Conservation (phyloP, 1,140 invertebrate species). For the Bombus impatiens region DNA sequence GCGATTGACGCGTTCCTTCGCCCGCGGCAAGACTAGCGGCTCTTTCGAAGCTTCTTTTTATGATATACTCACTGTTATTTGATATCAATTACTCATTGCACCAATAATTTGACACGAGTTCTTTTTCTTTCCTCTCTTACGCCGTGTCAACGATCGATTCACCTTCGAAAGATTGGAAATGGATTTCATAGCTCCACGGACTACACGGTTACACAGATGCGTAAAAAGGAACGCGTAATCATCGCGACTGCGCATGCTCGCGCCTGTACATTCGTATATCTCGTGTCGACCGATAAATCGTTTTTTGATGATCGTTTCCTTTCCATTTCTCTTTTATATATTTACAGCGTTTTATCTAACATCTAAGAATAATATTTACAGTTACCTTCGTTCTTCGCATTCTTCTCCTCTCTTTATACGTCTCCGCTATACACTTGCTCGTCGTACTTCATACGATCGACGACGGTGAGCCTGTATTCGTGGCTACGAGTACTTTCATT, state of each 20-base stretch:
- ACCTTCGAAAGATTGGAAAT: neutral
- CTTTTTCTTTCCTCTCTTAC: no score
- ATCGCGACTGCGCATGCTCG: slow-evolving; percentile 60
- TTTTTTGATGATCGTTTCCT: slow-evolving; percentile 54
- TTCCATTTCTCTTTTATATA: slow-evolving; percentile 58
- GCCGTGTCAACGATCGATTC: neutral
- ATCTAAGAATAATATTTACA: slow-evolving; percentile 77
- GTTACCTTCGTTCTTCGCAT: slow-evolving; percentile 46
- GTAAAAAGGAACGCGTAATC: slow-evolving; percentile 38
- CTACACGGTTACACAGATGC: neutral
- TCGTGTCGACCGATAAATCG: slow-evolving; percentile 49
- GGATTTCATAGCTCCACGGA: slow-evolving; percentile 20
- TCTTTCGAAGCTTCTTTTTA: slow-evolving; percentile 20
- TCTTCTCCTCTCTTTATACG: slow-evolving; percentile 10
- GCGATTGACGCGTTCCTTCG: slow-evolving; percentile 33
- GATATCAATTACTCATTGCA: slow-evolving; percentile 5
- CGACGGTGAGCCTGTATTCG: slow-evolving; percentile 34
- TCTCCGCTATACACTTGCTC: slow-evolving; percentile 63
- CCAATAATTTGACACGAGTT: slow-evolving; percentile 10
- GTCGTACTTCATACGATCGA: slow-evolving; percentile 50
- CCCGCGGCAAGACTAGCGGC: slow-evolving; percentile 56
- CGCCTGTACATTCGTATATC: slow-evolving; percentile 61
- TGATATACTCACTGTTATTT: neutral
- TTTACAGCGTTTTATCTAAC: slow-evolving; percentile 74
- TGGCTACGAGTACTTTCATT: slow-evolving; percentile 42